Percentiles rank a stretch among this genome's conserved stretches.
Conservation (phyloP, 2,113 vertebrate species). For the Pelecanoides urinatrix region DNA sequence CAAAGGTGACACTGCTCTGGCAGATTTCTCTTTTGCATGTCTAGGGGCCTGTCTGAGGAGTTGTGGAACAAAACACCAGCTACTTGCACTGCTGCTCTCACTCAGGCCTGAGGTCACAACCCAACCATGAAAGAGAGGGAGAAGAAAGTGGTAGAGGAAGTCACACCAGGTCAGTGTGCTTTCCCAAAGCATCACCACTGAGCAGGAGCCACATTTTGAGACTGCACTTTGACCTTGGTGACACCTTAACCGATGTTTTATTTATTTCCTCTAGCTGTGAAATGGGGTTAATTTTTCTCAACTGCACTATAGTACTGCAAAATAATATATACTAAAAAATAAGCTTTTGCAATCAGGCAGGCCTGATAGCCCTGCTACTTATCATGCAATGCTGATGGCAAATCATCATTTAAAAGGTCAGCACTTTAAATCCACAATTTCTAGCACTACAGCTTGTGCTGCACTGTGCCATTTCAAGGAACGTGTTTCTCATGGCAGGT, state of each 20-base stretch:
- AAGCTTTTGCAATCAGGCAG: neutral
- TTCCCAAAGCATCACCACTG: neutral
- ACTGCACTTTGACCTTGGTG: neutral
- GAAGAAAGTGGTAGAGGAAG: neutral
- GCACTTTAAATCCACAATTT: neutral
- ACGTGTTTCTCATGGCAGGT: neutral
- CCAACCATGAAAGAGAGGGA: neutral
- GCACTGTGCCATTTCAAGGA: neutral
- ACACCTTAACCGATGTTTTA: neutral
- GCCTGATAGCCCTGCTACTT: neutral
- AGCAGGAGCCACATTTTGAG: neutral
- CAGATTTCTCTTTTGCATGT: neutral
- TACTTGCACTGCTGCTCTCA: neutral
- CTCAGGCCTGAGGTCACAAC: neutral
- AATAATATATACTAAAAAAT: neutral
- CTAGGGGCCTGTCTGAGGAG: neutral
- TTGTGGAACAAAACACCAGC: neutral
- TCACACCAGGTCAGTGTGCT: neutral
- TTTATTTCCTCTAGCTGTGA: neutral
- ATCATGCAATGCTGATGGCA: neutral
- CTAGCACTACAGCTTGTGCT: neutral
- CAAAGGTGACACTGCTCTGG: neutral
- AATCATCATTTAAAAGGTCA: neutral
- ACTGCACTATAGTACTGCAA: neutral
- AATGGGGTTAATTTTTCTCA: neutral